Evolutionary conservation across 2,888 invertebrate species (phyloP).

Genomic region (Synergus laeviventris): DNA sequence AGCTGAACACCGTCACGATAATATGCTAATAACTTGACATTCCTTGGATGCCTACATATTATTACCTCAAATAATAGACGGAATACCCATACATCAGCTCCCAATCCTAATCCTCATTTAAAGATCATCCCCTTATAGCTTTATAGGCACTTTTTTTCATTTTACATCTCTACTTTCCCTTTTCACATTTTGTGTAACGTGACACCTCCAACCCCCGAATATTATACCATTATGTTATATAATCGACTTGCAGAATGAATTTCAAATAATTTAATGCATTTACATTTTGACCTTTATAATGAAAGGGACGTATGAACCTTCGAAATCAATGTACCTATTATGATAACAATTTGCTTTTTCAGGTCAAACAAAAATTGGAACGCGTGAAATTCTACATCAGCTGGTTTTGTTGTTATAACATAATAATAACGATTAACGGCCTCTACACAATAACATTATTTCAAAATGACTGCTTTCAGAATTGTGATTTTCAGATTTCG

Average conservation of each 20-base stretch:
- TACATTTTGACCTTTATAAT: too few species aligned
- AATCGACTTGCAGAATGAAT: too few species aligned
- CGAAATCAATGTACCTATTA: too few species aligned
- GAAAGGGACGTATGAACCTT: too few species aligned
- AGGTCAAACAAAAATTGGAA: slow-evolving; percentile 14
- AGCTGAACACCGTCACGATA: slow-evolving; percentile 71
- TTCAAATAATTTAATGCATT: too few species aligned
- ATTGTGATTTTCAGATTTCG: background rate
- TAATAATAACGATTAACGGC: slow-evolving; percentile 23
- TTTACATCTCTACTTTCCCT: too few species aligned
- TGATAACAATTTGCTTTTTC: slow-evolving; percentile 3
- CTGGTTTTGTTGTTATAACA: slow-evolving; percentile 19
- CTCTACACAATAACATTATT: background rate
- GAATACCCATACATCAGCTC: background rate
- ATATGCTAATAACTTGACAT: slow-evolving; percentile 60
- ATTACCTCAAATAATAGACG: slow-evolving; percentile 23
- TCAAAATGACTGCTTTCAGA: slow-evolving; percentile 14
- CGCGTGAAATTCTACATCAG: slow-evolving; percentile 27
- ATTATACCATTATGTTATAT: too few species aligned
- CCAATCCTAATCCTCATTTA: background rate
- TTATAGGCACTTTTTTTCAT: too few species aligned
- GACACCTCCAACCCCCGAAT: background rate
- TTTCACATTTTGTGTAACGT: too few species aligned
- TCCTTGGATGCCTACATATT: slow-evolving; percentile 6
- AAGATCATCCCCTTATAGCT: background rate